Percentiles rank a stretch among this genome's conserved stretches.
These are phyloP conservation scores for Prochilodus magdalenae DNA, from an alignment of 2,113 vertebrate species.

Conservation along the genomic window DNA sequence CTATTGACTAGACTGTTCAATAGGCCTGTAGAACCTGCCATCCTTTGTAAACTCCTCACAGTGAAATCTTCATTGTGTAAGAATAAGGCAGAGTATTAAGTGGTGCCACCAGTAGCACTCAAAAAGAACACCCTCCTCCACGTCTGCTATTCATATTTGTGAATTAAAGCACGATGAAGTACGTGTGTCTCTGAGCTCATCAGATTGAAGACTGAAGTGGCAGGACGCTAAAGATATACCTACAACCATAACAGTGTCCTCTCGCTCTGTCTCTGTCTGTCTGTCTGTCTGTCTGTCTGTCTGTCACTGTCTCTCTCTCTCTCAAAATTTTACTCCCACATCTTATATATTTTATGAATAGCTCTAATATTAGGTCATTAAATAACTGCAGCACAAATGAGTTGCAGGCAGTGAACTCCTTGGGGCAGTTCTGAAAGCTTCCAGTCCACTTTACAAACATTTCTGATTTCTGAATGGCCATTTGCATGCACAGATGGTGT, in stretches of 20 bases:
- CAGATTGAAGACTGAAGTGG: background rate
- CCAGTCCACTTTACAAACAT: background rate
- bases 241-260: no score
- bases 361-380: background rate
- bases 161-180: background rate
- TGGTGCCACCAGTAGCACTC: background rate
- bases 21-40: background rate
- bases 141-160: background rate
- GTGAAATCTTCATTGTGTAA: background rate
- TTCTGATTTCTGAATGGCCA: background rate
- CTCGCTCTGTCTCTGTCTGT: no score
- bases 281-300: background rate
- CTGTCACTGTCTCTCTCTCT: no score
- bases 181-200: background rate
- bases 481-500: background rate
- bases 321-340: background rate
- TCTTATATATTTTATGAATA: background rate
- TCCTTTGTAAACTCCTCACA: slow-evolving; percentile 4
- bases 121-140: background rate
- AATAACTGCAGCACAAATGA: background rate
- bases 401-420: no score
- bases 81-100: slow-evolving; percentile 5
- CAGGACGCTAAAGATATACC: background rate
- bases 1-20: slow-evolving; percentile 7
- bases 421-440: background rate